Conservation (phyloP, 2,113 vertebrate genomes). For the Neotragus pygmaeus region DNA sequence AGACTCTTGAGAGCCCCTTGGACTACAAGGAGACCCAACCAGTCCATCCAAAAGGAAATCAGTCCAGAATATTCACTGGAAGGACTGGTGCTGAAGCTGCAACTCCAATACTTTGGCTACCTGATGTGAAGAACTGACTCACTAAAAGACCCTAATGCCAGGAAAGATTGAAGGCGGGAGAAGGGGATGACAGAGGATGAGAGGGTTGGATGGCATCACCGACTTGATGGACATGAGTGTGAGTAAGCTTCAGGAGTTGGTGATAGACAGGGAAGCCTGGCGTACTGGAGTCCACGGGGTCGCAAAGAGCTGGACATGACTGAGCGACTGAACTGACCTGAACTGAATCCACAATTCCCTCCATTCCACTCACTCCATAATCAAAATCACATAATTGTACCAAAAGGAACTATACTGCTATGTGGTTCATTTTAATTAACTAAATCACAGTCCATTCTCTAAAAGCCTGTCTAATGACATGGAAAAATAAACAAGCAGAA, state of each 20-base stretch:
- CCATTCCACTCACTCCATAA: not conserved
- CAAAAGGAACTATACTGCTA: not conserved
- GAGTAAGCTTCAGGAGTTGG: not conserved
- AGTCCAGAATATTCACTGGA: not conserved
- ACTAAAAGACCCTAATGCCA: not conserved
- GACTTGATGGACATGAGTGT: not conserved
- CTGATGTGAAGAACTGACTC: not conserved
- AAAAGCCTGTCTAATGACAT: not conserved
- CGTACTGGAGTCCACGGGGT: not conserved
- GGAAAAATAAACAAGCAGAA: slow-evolving; percentile 26
- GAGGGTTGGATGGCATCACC: not conserved
- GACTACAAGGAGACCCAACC: not conserved
- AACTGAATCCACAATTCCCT: not conserved
- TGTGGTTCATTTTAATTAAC: slow-evolving; percentile 7
- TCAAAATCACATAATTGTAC: not conserved
- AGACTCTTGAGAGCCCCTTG: not conserved
- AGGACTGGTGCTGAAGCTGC: not conserved
- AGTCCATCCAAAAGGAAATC: not conserved
- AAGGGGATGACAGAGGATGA: not conserved
- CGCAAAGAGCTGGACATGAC: not conserved
- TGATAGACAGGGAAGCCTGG: not conserved
- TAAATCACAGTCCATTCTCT: slow-evolving; percentile 7
- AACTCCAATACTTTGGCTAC: not conserved
- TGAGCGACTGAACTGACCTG: not conserved
- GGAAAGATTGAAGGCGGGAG: not conserved